Evolutionary conservation across 2,113 vertebrate genomes (phyloP), one percentile per base, ranked within the genome.

Genomic region (Gila orcuttii): DNA sequence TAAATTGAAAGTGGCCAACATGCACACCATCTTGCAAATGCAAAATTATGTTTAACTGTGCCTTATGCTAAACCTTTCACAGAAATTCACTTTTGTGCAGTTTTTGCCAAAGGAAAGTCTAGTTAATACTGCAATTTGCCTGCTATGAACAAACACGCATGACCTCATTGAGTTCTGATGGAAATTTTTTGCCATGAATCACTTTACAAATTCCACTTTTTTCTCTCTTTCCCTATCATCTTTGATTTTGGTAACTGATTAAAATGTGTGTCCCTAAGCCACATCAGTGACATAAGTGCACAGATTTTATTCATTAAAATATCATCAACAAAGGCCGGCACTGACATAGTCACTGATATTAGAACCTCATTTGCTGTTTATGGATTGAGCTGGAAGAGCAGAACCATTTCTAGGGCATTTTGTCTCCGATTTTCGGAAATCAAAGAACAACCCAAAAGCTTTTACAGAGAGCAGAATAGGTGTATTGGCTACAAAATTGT

Each of bases 281-380:
- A 91, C 85, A 88, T 90, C 83, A 76, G 60, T 89, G 78, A 90
- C 78, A 87, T 64, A 39, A 85, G 86, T 23, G 33, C 80, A 62
- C 89, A 88, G 25, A 86, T 90, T 88, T 83, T 87, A 87, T 86
- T 89, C 79, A 86, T 90, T 91, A 91, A 85, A 88, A 86, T 71
- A 78, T 79, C 84, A 85, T 79, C 74, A 87, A 88, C 71, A 86
- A 87, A 88, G 47, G 45, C 84, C 60, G 73, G 85, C 66, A 83
- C 60, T 33, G 83, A 82, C 86, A 89, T 82, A 86, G 82, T 90
- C 80, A 84, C 85, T 66, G 87, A 89, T 89, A 88, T 90, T 89
- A 86, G 76, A 79, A 77, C 76, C 69, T 60, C 79, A 39, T 78
- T 42, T 79, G 62, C 86, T 86, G 83, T 90, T 89, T 90, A 87